Evolutionary conservation across 92 coral and sea anemone species (phyloP).

Genomic region (Epizoanthus fatuus): DNA sequence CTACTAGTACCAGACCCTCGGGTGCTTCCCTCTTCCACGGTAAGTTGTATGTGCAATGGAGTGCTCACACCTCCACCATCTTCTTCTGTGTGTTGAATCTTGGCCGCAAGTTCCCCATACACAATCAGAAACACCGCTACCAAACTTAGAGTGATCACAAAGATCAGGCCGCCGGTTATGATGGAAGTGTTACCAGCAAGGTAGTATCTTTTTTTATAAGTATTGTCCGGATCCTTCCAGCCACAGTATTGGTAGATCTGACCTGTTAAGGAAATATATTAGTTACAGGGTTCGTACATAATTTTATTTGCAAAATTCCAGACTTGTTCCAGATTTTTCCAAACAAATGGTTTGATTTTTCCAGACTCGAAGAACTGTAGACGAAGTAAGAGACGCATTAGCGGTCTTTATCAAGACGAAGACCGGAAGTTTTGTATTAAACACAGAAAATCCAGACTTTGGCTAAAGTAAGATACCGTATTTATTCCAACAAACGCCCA

Average conservation of each 20-base stretch:
- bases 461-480: too few relatives aligned
- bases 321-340: too few relatives aligned
- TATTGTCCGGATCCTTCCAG: background rate
- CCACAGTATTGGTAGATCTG: background rate
- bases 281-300: too few relatives aligned
- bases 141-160: constrained; percentile 18
- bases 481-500: too few relatives aligned
- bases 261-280: background rate
- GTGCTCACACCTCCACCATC: background rate
- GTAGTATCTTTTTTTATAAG: background rate
- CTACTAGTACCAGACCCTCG: constrained; percentile 27
- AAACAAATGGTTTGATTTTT: too few relatives aligned
- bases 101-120: constrained; percentile 29
- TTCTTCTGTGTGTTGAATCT: constrained; percentile 1
- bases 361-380: too few relatives aligned
- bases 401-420: too few relatives aligned
- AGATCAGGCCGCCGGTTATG: constrained; percentile 29
- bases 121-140: constrained; percentile 4
- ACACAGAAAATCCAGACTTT: too few relatives aligned
- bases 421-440: too few relatives aligned
- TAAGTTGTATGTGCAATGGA: constrained; percentile 13
- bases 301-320: too few relatives aligned
- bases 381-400: too few relatives aligned
- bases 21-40: constrained; percentile 12
- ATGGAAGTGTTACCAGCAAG: constrained; percentile 21